phyloP scores from a whole-genome alignment of 2,113 vertebrate species.

The Tachysurus fulvidraco region DNA sequence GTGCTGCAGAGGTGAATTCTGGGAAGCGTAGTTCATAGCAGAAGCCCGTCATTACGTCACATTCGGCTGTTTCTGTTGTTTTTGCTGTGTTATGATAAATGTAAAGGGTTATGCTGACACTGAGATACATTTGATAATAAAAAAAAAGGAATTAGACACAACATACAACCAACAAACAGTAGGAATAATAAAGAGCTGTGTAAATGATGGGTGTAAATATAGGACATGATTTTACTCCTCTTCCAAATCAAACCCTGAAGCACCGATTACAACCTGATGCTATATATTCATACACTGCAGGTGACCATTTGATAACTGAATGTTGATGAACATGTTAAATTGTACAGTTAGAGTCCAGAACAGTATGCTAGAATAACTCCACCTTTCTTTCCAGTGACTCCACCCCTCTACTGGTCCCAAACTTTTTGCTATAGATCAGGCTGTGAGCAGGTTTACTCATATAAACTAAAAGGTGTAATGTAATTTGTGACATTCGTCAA shows the following conservation, averaged over 20 bases:
- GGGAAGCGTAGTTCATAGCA: background rate
- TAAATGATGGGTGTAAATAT: background rate
- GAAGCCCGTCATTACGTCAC: background rate
- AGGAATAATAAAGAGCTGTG: background rate
- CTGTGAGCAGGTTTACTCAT: background rate
- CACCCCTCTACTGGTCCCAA: background rate
- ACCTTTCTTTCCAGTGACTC: background rate
- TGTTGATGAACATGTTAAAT: background rate
- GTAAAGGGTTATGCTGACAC: background rate
- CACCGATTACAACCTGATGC: background rate
- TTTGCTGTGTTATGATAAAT: background rate
- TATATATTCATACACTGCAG: background rate
- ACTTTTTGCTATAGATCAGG: background rate
- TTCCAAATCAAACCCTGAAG: too few species aligned
- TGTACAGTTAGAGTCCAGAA: background rate
- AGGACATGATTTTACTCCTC: background rate
- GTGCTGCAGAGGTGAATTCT: background rate
- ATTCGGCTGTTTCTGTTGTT: background rate
- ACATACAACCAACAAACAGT: background rate
- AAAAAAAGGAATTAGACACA: background rate
- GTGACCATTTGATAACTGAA: background rate
- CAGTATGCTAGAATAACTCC: background rate
- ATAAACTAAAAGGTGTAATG: background rate
- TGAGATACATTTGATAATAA: background rate
- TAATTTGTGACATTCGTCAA: background rate